phyloP scores from a whole-genome alignment of 1,140 invertebrate species.

The Pogonus chalceus region DNA sequence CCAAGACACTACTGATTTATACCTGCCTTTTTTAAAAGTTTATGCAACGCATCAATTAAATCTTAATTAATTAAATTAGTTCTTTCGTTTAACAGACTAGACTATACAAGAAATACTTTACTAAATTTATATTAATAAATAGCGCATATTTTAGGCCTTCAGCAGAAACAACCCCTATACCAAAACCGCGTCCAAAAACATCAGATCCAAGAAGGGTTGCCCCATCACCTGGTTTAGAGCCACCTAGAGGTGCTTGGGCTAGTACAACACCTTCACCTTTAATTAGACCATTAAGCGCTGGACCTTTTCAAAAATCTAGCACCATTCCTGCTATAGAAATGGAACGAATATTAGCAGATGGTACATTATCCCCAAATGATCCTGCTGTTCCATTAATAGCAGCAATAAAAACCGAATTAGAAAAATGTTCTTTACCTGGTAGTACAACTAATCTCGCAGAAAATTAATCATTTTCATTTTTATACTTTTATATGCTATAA shows the following conservation, averaged over 20 bases:
- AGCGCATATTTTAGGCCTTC: conserved; percentile 5
- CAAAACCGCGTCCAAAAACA: conserved; percentile 33
- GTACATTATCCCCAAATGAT: conserved; percentile 40
- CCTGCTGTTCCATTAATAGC: conserved; percentile 52
- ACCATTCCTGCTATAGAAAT: conserved; percentile 36
- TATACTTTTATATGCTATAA: neutral
- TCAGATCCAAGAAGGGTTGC: conserved; percentile 27
- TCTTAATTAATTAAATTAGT: too few relatives aligned
- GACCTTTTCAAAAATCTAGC: conserved; percentile 44
- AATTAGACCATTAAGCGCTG: conserved; percentile 42
- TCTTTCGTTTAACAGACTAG: conserved; percentile 6
- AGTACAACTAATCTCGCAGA: conserved; percentile 21
- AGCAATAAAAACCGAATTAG: conserved; percentile 51
- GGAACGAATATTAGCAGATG: conserved; percentile 38
- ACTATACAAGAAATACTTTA: too few relatives aligned
- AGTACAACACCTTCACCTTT: conserved; percentile 31
- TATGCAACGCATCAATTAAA: too few relatives aligned
- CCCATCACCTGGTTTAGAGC: conserved; percentile 15
- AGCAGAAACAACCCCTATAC: conserved; percentile 15
- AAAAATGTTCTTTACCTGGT: conserved; percentile 36
- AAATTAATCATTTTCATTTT: neutral
- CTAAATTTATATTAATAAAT: neutral
- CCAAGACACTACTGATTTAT: too few relatives aligned
- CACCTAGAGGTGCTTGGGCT: conserved; percentile 39
- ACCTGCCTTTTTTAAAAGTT: too few relatives aligned